A percentile compares a stretch with the other conserved stretches of the same genome.
phyloP scores from a whole-genome alignment of 1,140 invertebrate genomes.

The Drosophila busckii region DNA sequence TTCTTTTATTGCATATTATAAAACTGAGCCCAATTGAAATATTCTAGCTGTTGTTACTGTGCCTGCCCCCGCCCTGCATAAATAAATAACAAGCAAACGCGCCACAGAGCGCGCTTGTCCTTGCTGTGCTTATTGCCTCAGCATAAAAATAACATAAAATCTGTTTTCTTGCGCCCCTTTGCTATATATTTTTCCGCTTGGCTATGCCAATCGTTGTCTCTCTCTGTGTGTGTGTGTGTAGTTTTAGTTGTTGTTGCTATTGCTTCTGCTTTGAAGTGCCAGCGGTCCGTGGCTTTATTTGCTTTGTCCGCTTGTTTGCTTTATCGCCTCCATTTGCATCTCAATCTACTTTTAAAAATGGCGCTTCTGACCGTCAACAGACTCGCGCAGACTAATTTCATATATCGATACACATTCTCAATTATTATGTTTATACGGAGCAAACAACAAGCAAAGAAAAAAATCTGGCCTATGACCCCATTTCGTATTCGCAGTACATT shows the following conservation, averaged over 20 bases:
- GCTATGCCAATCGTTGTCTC: conserved; percentile 26
- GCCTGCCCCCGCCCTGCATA: conserved; percentile 21
- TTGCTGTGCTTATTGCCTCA: conserved; percentile 19
- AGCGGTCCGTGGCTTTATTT: conserved; percentile 55
- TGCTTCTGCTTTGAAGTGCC: no score
- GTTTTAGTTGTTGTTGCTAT: conserved; percentile 15
- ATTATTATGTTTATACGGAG: no score
- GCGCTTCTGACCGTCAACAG: conserved; percentile 11
- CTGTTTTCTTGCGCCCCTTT: conserved; percentile 39
- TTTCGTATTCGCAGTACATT: conserved; percentile 14
- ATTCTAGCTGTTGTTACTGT: conserved; percentile 8
- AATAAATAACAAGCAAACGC: conserved; percentile 40
- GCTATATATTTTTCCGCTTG: conserved; percentile 26
- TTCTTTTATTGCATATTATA: conserved; percentile 9
- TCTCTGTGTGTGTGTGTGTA: conserved; percentile 38
- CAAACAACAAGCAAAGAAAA: no score
- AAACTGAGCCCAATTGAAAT: conserved; percentile 21
- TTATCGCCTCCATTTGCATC: conserved; percentile 68
- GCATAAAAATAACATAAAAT: conserved; percentile 72
- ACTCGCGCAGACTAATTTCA: conserved; percentile 20
- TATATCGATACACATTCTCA: conserved; percentile 33
- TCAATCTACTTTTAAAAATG: conserved; percentile 56
- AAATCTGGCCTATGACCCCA: no score
- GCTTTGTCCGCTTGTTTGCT: conserved; percentile 51
- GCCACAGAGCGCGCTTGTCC: background rate